These are phyloP conservation scores for Polypterus senegalus DNA, from an alignment of 2,113 vertebrate genomes.

Conservation along the genomic window DNA sequence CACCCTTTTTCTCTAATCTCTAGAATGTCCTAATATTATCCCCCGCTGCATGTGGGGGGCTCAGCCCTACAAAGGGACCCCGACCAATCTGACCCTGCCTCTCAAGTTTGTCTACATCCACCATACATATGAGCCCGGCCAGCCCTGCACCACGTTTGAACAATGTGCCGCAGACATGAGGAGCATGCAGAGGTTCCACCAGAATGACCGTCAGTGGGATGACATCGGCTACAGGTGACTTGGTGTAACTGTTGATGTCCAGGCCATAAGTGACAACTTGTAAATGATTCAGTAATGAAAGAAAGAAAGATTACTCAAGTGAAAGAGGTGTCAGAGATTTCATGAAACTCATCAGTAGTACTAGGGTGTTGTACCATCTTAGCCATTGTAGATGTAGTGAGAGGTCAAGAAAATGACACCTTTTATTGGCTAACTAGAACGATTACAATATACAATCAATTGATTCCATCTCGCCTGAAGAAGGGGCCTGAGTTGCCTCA, in stretches of 20 bases:
- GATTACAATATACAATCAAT: no score
- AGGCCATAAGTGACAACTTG: background rate
- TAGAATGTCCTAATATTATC: constrained; percentile 69
- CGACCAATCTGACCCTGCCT: constrained; percentile 42
- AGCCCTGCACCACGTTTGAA: constrained; percentile 53
- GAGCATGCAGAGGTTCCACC: constrained; percentile 74
- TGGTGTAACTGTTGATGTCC: background rate
- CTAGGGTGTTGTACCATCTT: no score
- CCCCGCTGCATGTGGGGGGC: constrained; percentile 76
- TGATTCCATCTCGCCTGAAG: no score
- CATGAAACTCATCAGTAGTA: no score
- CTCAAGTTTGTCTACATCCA: constrained; percentile 67
- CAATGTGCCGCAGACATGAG: constrained; percentile 59
- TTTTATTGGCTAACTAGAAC: no score
- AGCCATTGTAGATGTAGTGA: no score
- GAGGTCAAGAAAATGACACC: no score
- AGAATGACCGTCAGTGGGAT: constrained; percentile 53
- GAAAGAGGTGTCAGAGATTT: no score
- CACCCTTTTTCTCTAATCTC: background rate
- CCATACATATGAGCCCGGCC: constrained; percentile 55
- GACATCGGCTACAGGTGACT: constrained; percentile 82
- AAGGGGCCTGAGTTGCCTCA: no score
- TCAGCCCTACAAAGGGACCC: constrained; percentile 55
- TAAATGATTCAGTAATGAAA: no score
- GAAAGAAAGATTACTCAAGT: no score